Conservation (phyloP, 2,113 vertebrate genomes). For the Mustela nigripes region DNA sequence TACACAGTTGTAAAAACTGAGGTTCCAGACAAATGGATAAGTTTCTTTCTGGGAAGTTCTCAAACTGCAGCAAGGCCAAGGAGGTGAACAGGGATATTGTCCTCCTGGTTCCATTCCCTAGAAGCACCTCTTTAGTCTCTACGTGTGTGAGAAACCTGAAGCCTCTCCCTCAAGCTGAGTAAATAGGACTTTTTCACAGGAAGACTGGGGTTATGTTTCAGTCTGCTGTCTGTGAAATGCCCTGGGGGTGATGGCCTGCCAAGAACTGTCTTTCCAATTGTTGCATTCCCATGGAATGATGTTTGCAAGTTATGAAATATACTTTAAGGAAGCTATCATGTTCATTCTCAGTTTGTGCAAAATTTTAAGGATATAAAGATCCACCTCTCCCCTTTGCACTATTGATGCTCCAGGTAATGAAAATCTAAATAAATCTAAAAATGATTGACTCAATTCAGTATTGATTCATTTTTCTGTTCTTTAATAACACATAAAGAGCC, state of each 20-base stretch:
- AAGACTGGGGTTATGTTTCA: not conserved
- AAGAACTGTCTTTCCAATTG: not conserved
- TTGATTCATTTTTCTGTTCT: conserved; percentile 17
- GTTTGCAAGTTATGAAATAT: conserved; percentile 36
- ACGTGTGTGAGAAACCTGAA: not conserved
- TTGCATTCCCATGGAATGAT: not conserved
- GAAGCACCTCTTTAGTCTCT: not conserved
- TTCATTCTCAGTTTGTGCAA: conserved; percentile 4
- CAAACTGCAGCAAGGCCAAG: not conserved
- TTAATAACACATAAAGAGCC: not conserved
- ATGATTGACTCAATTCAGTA: not conserved
- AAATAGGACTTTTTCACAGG: not conserved
- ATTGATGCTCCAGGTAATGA: conserved; percentile 12
- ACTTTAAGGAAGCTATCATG: not conserved
- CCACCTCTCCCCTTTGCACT: not conserved
- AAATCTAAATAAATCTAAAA: conserved; percentile 49
- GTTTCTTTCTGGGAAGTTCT: not conserved
- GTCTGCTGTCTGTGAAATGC: not conserved
- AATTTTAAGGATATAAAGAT: conserved; percentile 19
- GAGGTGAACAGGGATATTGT: not conserved
- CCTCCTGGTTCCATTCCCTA: not conserved
- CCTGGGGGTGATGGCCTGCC: not conserved
- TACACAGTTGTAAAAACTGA: not conserved
- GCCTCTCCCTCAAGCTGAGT: not conserved
- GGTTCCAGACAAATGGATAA: not conserved